phyloP scores from a whole-genome alignment of 2,888 invertebrate species.

The Parnassius glacialis region DNA sequence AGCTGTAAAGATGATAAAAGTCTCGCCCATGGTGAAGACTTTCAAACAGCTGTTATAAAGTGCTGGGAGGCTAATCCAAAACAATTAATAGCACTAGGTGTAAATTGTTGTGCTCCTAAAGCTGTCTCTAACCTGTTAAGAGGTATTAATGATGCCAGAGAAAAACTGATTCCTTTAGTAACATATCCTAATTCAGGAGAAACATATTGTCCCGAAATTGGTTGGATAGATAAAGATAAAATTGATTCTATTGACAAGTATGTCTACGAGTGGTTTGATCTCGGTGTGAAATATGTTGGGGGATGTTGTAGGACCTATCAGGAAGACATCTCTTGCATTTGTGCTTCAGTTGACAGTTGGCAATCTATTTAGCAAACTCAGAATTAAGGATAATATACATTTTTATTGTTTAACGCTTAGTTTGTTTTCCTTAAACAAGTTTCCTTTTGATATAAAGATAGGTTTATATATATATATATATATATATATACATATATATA shows the following conservation, averaged over 20 bases:
- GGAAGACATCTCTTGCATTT: slow-evolving; percentile 86
- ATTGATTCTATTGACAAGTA: slow-evolving; percentile 84
- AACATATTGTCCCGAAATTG: slow-evolving; percentile 81
- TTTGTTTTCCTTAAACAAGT: too few species aligned
- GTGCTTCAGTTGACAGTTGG: slow-evolving; percentile 47
- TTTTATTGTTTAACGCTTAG: too few species aligned
- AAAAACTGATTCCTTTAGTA: slow-evolving; percentile 83
- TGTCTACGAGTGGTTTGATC: slow-evolving; percentile 87
- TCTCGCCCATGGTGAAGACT: slow-evolving; percentile 88
- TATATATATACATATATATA: too few species aligned
- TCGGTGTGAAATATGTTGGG: slow-evolving; percentile 91
- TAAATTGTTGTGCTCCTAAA: slow-evolving; percentile 87
- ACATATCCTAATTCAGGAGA: slow-evolving; percentile 97
- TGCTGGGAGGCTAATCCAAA: slow-evolving; percentile 84
- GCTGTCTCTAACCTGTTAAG: slow-evolving; percentile 55
- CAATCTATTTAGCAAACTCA: slow-evolving; percentile 12
- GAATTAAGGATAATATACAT: too few species aligned
- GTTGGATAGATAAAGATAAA: slow-evolving; percentile 85
- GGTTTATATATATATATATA: too few species aligned
- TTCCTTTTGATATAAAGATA: too few species aligned
- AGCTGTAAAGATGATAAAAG: slow-evolving; percentile 84
- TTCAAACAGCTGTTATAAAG: slow-evolving; percentile 83
- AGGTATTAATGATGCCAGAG: slow-evolving; percentile 46
- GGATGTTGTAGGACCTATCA: slow-evolving; percentile 93
- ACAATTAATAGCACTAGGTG: slow-evolving; percentile 89